phyloP scores from a whole-genome alignment of 2,888 invertebrate species.

The Metalampra italica region DNA sequence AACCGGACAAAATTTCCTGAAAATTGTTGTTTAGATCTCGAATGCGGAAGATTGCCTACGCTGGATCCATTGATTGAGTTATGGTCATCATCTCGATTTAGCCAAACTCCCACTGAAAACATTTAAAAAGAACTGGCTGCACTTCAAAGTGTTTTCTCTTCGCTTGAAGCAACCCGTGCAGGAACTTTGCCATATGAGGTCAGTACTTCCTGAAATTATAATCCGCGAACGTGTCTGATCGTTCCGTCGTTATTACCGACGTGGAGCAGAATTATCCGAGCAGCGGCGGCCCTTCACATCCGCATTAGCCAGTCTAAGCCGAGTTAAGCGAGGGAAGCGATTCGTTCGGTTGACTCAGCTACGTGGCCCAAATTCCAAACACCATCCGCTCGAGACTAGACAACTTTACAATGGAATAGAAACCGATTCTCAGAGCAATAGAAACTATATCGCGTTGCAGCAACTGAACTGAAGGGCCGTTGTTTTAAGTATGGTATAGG shows the following conservation, averaged over 20 bases:
- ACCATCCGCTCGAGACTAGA: constrained; percentile 48
- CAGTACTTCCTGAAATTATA: neutral
- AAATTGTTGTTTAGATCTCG: too few species aligned
- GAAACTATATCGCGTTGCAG: constrained; percentile 31
- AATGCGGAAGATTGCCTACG: too few species aligned
- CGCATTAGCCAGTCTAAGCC: constrained; percentile 29
- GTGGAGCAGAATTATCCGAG: neutral
- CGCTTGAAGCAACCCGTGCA: too few species aligned
- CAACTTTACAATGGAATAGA: constrained; percentile 34
- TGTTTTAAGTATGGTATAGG: constrained; percentile 57
- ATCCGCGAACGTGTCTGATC: neutral
- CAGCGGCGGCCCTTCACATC: constrained; percentile 31
- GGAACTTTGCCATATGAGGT: neutral
- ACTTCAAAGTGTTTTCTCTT: too few species aligned
- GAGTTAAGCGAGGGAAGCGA: constrained; percentile 62
- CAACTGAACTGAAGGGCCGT: constrained; percentile 42
- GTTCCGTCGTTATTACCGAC: neutral
- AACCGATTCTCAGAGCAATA: constrained; percentile 30
- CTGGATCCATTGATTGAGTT: too few species aligned
- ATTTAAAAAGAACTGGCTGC: too few species aligned
- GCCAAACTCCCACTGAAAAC: too few species aligned
- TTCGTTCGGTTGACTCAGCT: constrained; percentile 72
- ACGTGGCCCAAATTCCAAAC: constrained; percentile 72
- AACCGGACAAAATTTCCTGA: too few species aligned
- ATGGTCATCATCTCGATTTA: too few species aligned